phyloP scores from a whole-genome alignment of 1,140 invertebrate genomes.

The Lepidurus arcticus region DNA sequence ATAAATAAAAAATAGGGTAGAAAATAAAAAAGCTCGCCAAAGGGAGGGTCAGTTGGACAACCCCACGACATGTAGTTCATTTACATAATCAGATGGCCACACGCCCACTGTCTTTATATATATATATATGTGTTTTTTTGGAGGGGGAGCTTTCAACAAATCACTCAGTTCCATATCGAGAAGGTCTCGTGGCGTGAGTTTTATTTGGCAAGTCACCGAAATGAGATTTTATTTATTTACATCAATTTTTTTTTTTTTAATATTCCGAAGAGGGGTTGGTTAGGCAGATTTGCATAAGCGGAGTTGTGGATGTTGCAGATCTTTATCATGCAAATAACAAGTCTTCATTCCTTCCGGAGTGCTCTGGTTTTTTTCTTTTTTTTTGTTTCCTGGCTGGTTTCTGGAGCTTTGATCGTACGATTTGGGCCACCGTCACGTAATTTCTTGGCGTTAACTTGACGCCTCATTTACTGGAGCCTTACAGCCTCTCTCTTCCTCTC shows the following conservation, averaged over 20 bases:
- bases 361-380: not conserved
- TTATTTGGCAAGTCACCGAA: too few species aligned
- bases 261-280: too few species aligned
- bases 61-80: not conserved
- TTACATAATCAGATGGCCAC: constrained; percentile 15
- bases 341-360: too few species aligned
- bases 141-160: not conserved
- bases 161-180: constrained; percentile 18
- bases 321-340: too few species aligned
- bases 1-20: not conserved
- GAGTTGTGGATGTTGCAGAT: too few species aligned
- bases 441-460: constrained; percentile 17
- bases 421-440: not conserved
- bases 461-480: not conserved
- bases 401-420: too few species aligned
- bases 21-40: not conserved
- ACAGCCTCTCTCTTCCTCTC: not conserved
- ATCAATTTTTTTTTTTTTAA: too few species aligned
- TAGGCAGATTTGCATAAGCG: too few species aligned
- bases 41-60: constrained; percentile 1
- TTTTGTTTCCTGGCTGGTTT: not conserved
- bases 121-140: not conserved
- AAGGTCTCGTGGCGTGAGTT: not conserved
- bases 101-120: not conserved
- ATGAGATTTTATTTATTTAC: too few species aligned